These are phyloP conservation scores for Antedon mediterranea DNA, from an alignment of 53 echinoderm and acorn worm species.

Conservation along the genomic window DNA sequence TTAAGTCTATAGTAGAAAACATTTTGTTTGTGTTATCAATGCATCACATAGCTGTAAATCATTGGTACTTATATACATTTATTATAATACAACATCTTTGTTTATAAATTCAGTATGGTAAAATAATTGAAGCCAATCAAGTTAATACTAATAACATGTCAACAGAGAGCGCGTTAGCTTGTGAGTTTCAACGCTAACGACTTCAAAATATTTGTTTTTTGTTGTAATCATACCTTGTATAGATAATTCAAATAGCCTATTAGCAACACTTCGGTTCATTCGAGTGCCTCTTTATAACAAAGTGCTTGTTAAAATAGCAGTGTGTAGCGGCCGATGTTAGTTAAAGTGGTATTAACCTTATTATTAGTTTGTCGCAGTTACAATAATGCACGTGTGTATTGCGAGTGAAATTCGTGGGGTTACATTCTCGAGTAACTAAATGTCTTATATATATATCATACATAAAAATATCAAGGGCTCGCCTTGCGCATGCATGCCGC, in stretches of 20 bases:
- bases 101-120: neutral
- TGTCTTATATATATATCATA: too few species aligned
- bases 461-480: too few species aligned
- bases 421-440: too few species aligned
- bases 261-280: neutral
- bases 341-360: neutral
- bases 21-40: too few species aligned
- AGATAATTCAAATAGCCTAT: neutral
- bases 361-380: too few species aligned
- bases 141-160: neutral
- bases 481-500: too few species aligned
- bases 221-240: neutral
- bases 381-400: too few species aligned
- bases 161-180: neutral
- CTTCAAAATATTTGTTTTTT: neutral
- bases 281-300: neutral
- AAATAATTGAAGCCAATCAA: neutral
- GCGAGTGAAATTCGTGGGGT: too few species aligned
- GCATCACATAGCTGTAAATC: too few species aligned
- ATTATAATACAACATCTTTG: neutral
- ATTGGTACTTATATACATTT: neutral
- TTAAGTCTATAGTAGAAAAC: too few species aligned
- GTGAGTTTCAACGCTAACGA: neutral
- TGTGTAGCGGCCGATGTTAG: neutral
- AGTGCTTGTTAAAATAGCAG: neutral